Evolutionary conservation across 1,140 invertebrate species (phyloP).

Genomic region (Drosophila nasuta): DNA sequence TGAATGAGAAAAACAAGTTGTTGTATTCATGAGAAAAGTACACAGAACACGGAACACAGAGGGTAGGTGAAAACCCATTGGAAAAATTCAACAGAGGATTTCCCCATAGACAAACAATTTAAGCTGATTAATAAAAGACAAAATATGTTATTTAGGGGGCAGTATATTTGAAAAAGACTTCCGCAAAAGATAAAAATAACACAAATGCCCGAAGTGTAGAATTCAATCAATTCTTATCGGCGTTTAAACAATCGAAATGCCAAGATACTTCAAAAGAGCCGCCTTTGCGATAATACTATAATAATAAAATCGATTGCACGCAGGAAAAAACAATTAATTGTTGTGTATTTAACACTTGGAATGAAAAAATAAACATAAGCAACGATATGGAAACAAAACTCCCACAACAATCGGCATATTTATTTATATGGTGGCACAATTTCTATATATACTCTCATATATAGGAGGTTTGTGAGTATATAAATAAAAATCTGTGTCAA

Average conservation of each 20-base stretch:
- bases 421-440: slow-evolving; percentile 23
- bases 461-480: slow-evolving; percentile 1
- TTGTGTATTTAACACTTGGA: slow-evolving; percentile 3
- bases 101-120: background rate
- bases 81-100: background rate
- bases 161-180: slow-evolving; percentile 15
- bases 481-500: slow-evolving; percentile 69
- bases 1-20: slow-evolving; percentile 9
- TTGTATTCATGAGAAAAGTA: background rate
- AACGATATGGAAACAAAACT: background rate
- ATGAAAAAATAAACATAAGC: background rate
- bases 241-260: slow-evolving; percentile 25
- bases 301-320: background rate
- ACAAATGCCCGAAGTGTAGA: background rate
- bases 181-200: slow-evolving; percentile 36
- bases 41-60: background rate
- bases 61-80: slow-evolving; percentile 1
- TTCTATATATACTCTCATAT: slow-evolving; percentile 4
- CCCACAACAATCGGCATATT: slow-evolving; percentile 3
- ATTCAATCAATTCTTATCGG: slow-evolving; percentile 46
- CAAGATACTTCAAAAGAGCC: slow-evolving; percentile 15
- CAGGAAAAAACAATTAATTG: background rate
- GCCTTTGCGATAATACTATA: slow-evolving; percentile 7
- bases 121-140: background rate
- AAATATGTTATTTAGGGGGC: background rate